Conservation (phyloP, 2,888 invertebrate genomes). For the Drosophila acutilabella region DNA sequence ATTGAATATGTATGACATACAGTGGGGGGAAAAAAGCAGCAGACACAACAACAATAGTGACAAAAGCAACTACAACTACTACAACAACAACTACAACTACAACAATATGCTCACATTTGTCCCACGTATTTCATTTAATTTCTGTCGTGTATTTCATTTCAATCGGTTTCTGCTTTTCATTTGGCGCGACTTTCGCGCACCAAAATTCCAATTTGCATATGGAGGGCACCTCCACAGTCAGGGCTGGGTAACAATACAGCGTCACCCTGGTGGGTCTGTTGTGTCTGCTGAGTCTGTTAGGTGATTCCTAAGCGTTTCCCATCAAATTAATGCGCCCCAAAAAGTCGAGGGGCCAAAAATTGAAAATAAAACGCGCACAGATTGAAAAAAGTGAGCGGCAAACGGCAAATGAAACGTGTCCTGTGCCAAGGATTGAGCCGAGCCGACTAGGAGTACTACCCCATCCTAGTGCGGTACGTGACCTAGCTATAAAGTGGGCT, state of each 20-base stretch:
- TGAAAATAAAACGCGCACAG: constrained; percentile 77
- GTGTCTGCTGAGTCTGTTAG: background rate
- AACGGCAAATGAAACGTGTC: constrained; percentile 68
- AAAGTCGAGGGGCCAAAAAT: constrained; percentile 47
- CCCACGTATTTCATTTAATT: constrained; percentile 79
- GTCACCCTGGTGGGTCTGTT: background rate
- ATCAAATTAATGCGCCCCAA: constrained; percentile 68
- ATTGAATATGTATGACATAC: constrained; percentile 76
- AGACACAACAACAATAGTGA: constrained; percentile 31
- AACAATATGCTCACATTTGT: constrained; percentile 47
- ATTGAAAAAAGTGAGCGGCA: constrained; percentile 74
- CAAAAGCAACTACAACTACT: constrained; percentile 21
- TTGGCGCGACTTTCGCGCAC: constrained; percentile 70
- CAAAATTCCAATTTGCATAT: constrained; percentile 67
- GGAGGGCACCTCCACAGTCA: constrained; percentile 21
- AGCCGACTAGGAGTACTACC: background rate
- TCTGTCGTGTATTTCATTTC: constrained; percentile 77
- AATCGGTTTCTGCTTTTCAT: constrained; percentile 74
- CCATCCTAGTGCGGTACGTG: constrained; percentile 28
- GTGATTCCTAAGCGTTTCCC: constrained; percentile 51
- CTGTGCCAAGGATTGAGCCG: constrained; percentile 21
- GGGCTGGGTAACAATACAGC: constrained; percentile 29
- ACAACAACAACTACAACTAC: constrained; percentile 30
- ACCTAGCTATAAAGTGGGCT: constrained; percentile 41
- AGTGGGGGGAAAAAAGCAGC: constrained; percentile 31